Conservation (phyloP, 2,797 vertebrate genomes). For the Galagoides demidoff region DNA sequence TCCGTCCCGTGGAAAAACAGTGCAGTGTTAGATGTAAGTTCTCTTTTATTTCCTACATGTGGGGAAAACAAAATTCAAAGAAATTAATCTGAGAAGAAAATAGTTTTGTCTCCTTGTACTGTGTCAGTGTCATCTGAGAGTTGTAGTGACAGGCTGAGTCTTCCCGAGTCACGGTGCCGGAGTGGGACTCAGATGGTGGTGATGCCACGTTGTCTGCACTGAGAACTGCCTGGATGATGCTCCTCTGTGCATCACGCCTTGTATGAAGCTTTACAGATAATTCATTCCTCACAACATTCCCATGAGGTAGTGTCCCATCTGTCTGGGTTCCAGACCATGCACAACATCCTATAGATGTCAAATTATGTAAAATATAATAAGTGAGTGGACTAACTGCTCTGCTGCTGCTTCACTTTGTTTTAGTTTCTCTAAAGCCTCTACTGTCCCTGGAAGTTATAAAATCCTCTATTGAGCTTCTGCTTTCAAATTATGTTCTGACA, state of each 20-base stretch:
- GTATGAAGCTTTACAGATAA: background rate
- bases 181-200: background rate
- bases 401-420: background rate
- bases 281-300: background rate
- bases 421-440: slow-evolving; percentile 6
- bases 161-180: background rate
- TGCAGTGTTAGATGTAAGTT: background rate
- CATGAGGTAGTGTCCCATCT: background rate
- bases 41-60: background rate
- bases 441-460: background rate
- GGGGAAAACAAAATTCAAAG: background rate
- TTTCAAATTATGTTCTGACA: background rate
- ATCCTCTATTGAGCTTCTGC: background rate
- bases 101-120: background rate
- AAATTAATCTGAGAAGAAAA: background rate
- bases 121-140: background rate
- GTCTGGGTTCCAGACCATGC: background rate
- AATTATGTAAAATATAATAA: background rate
- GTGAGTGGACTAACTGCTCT: background rate
- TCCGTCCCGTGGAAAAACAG: background rate
- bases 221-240: background rate
- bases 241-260: background rate
- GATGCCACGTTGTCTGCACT: background rate
- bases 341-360: background rate
- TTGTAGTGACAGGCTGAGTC: background rate